Evolutionary conservation across 2,113 vertebrate genomes (phyloP), one percentile per base, ranked within the genome.

Genomic region (Ceyx margarethae): DNA sequence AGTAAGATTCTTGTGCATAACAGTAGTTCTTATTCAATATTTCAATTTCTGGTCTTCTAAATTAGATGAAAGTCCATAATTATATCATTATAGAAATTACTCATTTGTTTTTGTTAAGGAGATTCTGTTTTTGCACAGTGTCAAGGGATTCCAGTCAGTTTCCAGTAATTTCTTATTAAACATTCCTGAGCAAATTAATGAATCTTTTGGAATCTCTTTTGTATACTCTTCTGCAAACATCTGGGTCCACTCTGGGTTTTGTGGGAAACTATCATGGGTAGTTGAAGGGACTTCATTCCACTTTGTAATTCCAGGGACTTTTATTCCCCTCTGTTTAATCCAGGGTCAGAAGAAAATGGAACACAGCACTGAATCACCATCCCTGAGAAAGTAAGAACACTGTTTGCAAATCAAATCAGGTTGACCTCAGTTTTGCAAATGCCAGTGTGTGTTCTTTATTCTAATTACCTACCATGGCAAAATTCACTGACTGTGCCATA

Each of bases 161-260:
- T 82, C 37, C 37, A 37, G 33, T 13, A 61, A 81, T 77, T 5
- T 0, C 18, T 81, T 5, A 42, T 58, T 13, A 68, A 85, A 62
- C 42, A 87, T 81, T 88, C 20, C 56, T 66, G 21, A 83, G 71
- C 1, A 14, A 77, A 51, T 53, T 75, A 4, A 62, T 75, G 54
- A 89, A 87, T 37, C 10, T 37, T 37, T 37, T 37, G 37, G 37
- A 37, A 37, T 37, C 31, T 80, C 40, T 76, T 91, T 74, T 89
- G 50, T 33, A 61, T 68, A 29, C 13, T 72, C 19, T 81, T 91
- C 69, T 79, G 53, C 20, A 81, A 74, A 91, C 48, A 92, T 87
- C 76, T 93, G 74, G 64, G 85, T 95, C 85, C 50, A 81, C 22
- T 90, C 46, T 79, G 77, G 11, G 64, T 71, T 92, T 88, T 94